Percentiles rank a stretch among this genome's conserved stretches.
phyloP scores from a whole-genome alignment of 2,888 invertebrate species.

The Himalopsyche kuldschensis region DNA sequence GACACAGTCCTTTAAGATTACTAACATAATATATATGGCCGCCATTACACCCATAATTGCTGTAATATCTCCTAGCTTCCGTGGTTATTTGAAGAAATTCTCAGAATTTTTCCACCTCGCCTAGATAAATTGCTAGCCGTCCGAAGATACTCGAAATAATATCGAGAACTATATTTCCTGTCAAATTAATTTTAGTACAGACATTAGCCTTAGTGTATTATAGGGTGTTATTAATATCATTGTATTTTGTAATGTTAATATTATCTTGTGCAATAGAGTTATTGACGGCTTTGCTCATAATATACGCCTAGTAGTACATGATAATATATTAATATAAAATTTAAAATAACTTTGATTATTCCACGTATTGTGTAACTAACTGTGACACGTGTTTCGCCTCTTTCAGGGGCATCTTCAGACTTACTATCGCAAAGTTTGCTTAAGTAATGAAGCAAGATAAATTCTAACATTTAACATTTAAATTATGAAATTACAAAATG shows the following conservation, averaged over 20 bases:
- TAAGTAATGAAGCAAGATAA: too few species aligned
- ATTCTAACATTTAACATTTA: too few species aligned
- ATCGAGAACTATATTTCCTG: conserved; percentile 3
- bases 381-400: too few species aligned
- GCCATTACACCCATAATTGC: conserved; percentile 24
- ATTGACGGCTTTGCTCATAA: too few species aligned
- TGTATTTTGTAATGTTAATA: not conserved
- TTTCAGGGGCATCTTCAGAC: too few species aligned
- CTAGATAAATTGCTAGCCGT: not conserved
- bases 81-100: conserved; percentile 33
- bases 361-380: too few species aligned
- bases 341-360: too few species aligned
- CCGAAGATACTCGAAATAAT: not conserved
- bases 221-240: not conserved
- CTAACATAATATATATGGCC: conserved; percentile 28
- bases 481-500: too few species aligned
- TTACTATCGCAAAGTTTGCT: too few species aligned
- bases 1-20: conserved; percentile 1
- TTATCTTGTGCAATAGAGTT: too few species aligned
- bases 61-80: conserved; percentile 24
- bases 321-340: too few species aligned
- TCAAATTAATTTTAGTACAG: conserved; percentile 8
- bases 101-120: conserved; percentile 13
- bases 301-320: too few species aligned
- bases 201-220: not conserved